Percentiles rank a stretch among this genome's conserved stretches.
Conservation (phyloP, 2,888 invertebrate species). For the Chrysolina haemoptera region DNA sequence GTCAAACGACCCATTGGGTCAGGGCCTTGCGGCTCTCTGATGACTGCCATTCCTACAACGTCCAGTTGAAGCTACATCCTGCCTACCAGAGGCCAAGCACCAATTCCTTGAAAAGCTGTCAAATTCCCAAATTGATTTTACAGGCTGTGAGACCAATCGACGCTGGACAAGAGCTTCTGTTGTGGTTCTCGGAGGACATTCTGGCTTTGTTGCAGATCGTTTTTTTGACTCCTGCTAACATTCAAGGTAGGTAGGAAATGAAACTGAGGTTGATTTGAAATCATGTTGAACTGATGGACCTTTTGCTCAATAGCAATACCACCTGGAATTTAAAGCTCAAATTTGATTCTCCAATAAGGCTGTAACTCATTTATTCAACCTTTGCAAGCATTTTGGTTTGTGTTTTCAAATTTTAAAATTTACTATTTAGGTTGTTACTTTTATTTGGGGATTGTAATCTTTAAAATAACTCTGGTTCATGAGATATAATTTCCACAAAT, state of each 20-base stretch:
- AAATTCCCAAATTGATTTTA: slow-evolving; percentile 64
- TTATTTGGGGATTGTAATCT: too few species aligned
- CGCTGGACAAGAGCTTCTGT: slow-evolving; percentile 79
- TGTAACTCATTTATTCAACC: too few species aligned
- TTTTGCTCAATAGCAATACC: too few species aligned
- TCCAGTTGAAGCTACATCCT: slow-evolving; percentile 68
- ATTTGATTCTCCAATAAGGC: too few species aligned
- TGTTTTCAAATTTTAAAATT: too few species aligned
- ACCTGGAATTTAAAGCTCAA: too few species aligned
- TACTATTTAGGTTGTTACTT: too few species aligned
- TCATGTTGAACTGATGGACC: too few species aligned
- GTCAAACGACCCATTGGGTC: slow-evolving; percentile 64
- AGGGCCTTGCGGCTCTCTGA: slow-evolving; percentile 72
- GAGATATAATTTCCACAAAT: too few species aligned
- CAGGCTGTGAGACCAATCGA: slow-evolving; percentile 71
- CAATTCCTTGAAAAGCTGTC: slow-evolving; percentile 25
- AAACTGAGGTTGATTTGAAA: too few species aligned
- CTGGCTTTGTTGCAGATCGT: slow-evolving; percentile 83
- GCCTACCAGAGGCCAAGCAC: slow-evolving; percentile 48
- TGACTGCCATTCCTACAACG: slow-evolving; percentile 78
- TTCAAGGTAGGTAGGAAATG: slow-evolving; percentile 76
- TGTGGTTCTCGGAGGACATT: slow-evolving; percentile 89
- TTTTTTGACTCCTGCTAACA: slow-evolving; percentile 83
- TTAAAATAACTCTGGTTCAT: too few species aligned
- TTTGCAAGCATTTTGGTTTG: too few species aligned